Conservation (phyloP, 1,140 invertebrate species). For the Euglossa dilemma region DNA sequence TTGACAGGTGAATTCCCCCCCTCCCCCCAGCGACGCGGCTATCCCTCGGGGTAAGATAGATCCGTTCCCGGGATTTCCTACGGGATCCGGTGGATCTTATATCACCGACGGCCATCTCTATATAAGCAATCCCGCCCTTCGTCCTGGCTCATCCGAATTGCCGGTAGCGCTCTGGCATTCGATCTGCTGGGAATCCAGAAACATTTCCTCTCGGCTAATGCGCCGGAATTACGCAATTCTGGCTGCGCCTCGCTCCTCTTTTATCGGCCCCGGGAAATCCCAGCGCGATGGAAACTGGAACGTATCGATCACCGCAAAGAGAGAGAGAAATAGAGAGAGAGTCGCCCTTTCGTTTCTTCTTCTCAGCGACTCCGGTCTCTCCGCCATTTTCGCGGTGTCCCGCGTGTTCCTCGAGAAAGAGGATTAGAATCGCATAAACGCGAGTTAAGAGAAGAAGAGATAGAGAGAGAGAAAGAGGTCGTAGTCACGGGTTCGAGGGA, state of each 20-base stretch:
- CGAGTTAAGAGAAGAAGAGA: too few relatives aligned
- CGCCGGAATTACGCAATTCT: conserved; percentile 47
- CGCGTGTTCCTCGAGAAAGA: not conserved
- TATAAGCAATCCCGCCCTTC: conserved; percentile 77
- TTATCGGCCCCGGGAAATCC: conserved; percentile 29
- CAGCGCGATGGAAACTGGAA: conserved; percentile 36
- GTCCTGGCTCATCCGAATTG: conserved; percentile 64
- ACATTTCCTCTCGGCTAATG: conserved; percentile 59
- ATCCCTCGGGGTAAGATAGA: conserved; percentile 83
- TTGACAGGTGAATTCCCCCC: conserved; percentile 81
- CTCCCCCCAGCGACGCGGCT: conserved; percentile 62
- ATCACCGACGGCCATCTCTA: conserved; percentile 82
- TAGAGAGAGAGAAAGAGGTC: too few relatives aligned
- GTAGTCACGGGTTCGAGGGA: too few relatives aligned
- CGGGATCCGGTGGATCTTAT: conserved; percentile 82
- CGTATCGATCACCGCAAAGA: conserved; percentile 22
- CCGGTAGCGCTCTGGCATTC: conserved; percentile 59
- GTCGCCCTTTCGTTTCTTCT: not conserved
- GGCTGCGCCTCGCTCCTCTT: conserved; percentile 6
- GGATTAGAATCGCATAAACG: not conserved
- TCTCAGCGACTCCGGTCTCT: too few relatives aligned
- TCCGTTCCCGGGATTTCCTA: conserved; percentile 83
- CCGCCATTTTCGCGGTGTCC: not conserved
- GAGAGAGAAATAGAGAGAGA: too few relatives aligned
- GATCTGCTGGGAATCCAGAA: conserved; percentile 68